These are phyloP conservation scores for Alexandromys fortis DNA, from an alignment of 2,113 vertebrate genomes.

Conservation along the genomic window DNA sequence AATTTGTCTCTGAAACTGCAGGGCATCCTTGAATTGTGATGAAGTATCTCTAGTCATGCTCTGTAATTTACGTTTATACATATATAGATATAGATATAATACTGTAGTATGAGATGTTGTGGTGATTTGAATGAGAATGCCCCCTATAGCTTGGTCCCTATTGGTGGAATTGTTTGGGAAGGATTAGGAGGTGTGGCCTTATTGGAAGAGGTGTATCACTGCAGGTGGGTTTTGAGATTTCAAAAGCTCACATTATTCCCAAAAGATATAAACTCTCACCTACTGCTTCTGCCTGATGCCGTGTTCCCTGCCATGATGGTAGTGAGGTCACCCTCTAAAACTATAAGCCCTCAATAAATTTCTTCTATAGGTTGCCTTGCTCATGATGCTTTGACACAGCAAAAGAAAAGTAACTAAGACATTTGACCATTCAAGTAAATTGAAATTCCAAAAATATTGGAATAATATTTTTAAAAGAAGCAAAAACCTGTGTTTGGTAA, in stretches of 20 bases:
- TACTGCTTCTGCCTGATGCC: neutral
- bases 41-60: neutral
- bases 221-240: too few relatives aligned
- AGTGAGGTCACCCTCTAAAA: neutral
- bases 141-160: neutral
- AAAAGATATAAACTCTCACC: neutral
- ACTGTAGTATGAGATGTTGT: neutral
- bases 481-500: neutral
- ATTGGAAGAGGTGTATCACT: too few relatives aligned
- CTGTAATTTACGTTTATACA: neutral
- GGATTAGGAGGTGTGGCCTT: too few relatives aligned
- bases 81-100: neutral
- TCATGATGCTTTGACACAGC: neutral
- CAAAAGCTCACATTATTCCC: neutral
- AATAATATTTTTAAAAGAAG: neutral
- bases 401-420: neutral
- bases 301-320: neutral
- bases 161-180: neutral
- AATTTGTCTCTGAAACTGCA: neutral
- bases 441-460: neutral
- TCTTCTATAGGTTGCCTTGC: neutral
- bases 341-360: neutral
- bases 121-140: neutral
- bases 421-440: neutral
- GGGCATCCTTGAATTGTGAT: neutral